phyloP scores from a whole-genome alignment of 2,797 vertebrate species.

The Alcedo atthis region DNA sequence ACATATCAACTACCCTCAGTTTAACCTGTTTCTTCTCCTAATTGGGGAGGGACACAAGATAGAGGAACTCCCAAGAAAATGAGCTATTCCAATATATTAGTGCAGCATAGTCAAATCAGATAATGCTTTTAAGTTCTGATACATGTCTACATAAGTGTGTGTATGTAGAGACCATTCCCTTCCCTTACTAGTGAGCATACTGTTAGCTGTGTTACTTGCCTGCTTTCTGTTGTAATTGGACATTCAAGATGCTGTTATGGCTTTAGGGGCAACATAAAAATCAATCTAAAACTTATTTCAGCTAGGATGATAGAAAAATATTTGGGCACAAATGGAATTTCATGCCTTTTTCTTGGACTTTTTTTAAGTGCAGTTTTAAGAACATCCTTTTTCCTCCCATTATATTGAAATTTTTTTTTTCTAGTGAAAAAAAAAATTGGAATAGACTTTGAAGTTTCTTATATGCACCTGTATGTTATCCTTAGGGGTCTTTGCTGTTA shows the following conservation, averaged over 20 bases:
- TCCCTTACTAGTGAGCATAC: not conserved
- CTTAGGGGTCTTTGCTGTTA: not conserved
- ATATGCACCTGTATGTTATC: not conserved
- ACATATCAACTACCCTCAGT: not conserved
- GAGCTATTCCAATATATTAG: not conserved
- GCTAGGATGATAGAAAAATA: not conserved
- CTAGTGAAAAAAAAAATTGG: not conserved
- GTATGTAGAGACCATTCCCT: not conserved
- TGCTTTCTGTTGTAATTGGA: not conserved
- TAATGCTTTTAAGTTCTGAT: not conserved
- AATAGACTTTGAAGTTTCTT: not conserved
- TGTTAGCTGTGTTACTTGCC: not conserved
- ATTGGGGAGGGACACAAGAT: too few species aligned
- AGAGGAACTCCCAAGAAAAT: not conserved
- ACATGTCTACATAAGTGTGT: fast-evolving
- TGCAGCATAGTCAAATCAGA: not conserved
- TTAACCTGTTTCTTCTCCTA: constrained; percentile 23
- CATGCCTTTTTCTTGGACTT: not conserved
- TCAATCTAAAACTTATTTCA: constrained; percentile 31
- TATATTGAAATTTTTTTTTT: not conserved
- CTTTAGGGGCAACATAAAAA: not conserved
- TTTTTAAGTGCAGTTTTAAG: not conserved
- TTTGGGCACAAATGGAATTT: not conserved
- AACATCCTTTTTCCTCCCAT: not conserved
- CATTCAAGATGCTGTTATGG: not conserved